phyloP scores from a whole-genome alignment of 1,140 invertebrate species.

The Leptinotarsa texana region DNA sequence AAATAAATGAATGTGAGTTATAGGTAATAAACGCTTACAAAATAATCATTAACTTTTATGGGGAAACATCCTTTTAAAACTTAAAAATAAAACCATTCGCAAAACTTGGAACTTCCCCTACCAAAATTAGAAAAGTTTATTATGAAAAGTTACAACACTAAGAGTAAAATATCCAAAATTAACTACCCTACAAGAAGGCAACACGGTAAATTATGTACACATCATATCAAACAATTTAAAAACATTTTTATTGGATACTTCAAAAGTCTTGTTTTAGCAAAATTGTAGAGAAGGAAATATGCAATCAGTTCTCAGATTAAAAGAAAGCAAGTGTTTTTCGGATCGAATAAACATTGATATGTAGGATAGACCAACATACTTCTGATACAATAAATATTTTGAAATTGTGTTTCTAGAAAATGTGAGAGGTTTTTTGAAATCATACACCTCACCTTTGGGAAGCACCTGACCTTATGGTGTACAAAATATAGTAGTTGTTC shows the following conservation, averaged over 20 bases:
- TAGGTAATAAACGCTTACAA: not conserved
- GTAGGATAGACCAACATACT: not conserved
- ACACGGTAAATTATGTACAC: conserved; percentile 41
- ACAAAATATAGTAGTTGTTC: not conserved
- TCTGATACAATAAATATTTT: not conserved
- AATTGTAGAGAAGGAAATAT: not conserved
- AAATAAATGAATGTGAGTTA: conserved; percentile 4
- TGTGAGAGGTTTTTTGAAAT: not conserved
- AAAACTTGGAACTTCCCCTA: conserved; percentile 19
- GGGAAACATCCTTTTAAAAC: conserved; percentile 3
- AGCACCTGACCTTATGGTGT: not conserved
- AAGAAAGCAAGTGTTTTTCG: no score
- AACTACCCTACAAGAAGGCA: conserved; percentile 39
- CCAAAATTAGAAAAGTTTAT: conserved; percentile 7
- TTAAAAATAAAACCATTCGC: conserved; percentile 11
- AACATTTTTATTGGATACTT: not conserved
- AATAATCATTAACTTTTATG: not conserved
- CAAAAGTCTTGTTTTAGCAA: not conserved
- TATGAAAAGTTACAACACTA: conserved; percentile 27
- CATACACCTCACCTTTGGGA: not conserved
- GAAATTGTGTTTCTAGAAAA: not conserved
- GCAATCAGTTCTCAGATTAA: not conserved
- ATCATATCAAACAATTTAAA: not conserved
- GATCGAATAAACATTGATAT: not conserved
- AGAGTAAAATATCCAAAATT: conserved; percentile 35